These are phyloP conservation scores for Sanderia malayensis DNA, from an alignment of 30 jellyfish, hydroid and myxozoan species.

Conservation along the genomic window DNA sequence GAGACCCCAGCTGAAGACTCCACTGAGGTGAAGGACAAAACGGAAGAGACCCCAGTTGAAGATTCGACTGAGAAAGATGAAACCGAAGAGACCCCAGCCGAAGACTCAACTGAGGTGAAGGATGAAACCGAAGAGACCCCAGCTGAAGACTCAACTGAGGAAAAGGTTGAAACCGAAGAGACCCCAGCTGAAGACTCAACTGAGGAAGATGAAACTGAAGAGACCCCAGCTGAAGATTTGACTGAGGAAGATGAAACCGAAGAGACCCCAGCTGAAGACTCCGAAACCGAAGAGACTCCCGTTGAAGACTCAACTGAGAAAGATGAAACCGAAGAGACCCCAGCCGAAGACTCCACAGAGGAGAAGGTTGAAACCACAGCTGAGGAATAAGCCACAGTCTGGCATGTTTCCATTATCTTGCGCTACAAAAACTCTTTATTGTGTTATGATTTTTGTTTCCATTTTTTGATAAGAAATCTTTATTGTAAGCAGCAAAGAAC, in stretches of 20 bases:
- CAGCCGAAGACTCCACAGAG: slow-evolving; percentile 33
- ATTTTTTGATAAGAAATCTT: no score
- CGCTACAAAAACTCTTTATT: no score
- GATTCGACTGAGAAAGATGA: slow-evolving; percentile 12
- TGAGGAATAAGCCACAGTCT: background rate
- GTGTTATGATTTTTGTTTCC: no score
- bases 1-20: background rate
- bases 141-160: slow-evolving; percentile 2
- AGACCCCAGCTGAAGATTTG: slow-evolving; percentile 7
- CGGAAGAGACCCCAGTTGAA: background rate
- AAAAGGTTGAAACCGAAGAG: slow-evolving; percentile 6
- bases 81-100: slow-evolving; percentile 45
- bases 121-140: background rate
- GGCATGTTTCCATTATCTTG: no score
- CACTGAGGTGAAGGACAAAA: no score
- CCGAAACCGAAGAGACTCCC: slow-evolving; percentile 22
- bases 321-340: background rate
- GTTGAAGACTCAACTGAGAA: slow-evolving; percentile 34
- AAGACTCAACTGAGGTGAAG: slow-evolving; percentile 21
- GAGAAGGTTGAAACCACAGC: slow-evolving; percentile 24
- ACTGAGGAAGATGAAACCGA: slow-evolving; percentile 20
- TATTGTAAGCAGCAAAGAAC: no score
- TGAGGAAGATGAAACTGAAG: slow-evolving; percentile 8
- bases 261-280: slow-evolving; percentile 40
- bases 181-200: slow-evolving; percentile 24